These are phyloP conservation scores for Biston betularia DNA, from an alignment of 2,888 invertebrate genomes.

Conservation along the genomic window DNA sequence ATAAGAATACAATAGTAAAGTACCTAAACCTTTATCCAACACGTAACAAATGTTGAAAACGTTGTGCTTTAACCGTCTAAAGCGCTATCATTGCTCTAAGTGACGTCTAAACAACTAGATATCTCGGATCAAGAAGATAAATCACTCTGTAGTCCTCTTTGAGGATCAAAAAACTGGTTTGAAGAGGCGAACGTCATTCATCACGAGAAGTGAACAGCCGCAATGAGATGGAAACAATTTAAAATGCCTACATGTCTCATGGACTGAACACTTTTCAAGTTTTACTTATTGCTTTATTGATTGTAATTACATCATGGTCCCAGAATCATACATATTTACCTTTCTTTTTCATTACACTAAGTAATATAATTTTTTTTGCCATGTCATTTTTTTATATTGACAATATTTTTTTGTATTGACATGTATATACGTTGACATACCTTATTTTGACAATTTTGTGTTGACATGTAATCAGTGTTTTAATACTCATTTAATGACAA, in stretches of 20 bases:
- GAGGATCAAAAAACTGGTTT: slow-evolving; percentile 19
- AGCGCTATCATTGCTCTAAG: neutral
- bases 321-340: slow-evolving; percentile 14
- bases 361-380: too few species aligned
- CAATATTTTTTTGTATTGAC: too few species aligned
- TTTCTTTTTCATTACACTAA: too few species aligned
- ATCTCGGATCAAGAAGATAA: slow-evolving; percentile 4
- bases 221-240: slow-evolving; percentile 41
- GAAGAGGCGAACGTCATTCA: slow-evolving; percentile 21
- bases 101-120: slow-evolving; percentile 4
- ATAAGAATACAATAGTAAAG: too few species aligned
- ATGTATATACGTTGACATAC: too few species aligned
- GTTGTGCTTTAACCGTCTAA: neutral
- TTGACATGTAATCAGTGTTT: too few species aligned
- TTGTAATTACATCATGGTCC: neutral
- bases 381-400: too few species aligned
- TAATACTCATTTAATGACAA: too few species aligned
- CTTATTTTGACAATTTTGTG: too few species aligned
- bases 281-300: slow-evolving; percentile 16
- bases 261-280: slow-evolving; percentile 50
- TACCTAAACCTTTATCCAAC: too few species aligned
- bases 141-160: slow-evolving; percentile 9
- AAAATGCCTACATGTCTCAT: slow-evolving; percentile 45
- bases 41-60: too few species aligned
- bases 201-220: slow-evolving; percentile 31